These are phyloP conservation scores for Propithecus deckenii DNA, from an alignment of 2,797 vertebrate genomes.

Conservation along the genomic window DNA sequence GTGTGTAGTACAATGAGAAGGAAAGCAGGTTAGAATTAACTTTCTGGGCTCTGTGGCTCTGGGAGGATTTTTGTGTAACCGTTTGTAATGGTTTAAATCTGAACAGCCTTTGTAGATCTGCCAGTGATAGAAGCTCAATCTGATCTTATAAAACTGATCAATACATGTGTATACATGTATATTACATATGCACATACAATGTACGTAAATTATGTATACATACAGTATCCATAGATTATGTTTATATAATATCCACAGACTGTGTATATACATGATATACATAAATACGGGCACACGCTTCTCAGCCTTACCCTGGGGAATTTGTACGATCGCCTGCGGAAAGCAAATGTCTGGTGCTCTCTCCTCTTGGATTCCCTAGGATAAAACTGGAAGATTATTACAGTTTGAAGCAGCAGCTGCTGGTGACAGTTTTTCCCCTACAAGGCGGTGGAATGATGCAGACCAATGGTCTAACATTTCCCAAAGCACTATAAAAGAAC, in stretches of 20 bases:
- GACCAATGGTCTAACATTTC: slow-evolving; percentile 35
- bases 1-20: not conserved
- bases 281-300: not conserved
- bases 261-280: not conserved
- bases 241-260: not conserved
- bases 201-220: not conserved
- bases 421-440: slow-evolving; percentile 18
- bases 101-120: slow-evolving; percentile 9
- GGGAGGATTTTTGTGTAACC: not conserved
- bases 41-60: not conserved
- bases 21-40: not conserved
- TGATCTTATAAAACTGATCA: not conserved
- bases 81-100: not conserved
- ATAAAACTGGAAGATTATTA: not conserved
- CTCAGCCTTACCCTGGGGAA: not conserved
- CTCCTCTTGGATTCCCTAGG: not conserved
- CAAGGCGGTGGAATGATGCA: slow-evolving; percentile 45
- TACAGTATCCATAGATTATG: not conserved
- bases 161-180: not conserved
- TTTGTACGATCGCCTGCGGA: not conserved
- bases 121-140: not conserved
- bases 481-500: not conserved
- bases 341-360: not conserved
- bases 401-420: slow-evolving; percentile 34
- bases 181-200: not conserved